A percentile compares a stretch with the other conserved stretches of the same genome.
Evolutionary conservation across 92 coral and sea anemone genomes (phyloP).

Genomic region (Parazoanthus atlanticus): DNA sequence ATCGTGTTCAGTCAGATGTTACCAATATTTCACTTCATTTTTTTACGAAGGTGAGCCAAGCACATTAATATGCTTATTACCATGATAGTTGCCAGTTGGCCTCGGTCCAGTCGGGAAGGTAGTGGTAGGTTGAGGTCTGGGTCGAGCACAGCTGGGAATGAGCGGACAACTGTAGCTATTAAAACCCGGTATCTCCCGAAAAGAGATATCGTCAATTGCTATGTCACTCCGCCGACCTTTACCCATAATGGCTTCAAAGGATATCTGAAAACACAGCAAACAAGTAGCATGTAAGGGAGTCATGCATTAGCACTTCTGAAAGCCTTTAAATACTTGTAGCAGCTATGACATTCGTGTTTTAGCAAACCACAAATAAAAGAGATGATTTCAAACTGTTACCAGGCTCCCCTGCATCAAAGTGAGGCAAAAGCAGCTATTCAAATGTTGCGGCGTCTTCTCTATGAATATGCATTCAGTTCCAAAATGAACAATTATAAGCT

Average conservation of each 20-base stretch:
- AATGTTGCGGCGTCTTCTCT: no score
- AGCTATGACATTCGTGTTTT: no score
- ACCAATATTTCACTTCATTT: neutral
- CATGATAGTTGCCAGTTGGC: conserved; percentile 29
- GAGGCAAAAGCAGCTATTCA: no score
- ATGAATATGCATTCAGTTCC: no score
- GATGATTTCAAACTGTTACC: no score
- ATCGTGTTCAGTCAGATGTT: neutral
- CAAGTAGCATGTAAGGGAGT: neutral
- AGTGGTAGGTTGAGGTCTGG: neutral
- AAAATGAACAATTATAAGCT: no score
- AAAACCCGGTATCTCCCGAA: neutral
- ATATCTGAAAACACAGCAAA: neutral
- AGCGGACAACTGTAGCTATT: neutral
- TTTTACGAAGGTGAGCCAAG: neutral
- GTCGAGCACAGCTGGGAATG: conserved; percentile 19
- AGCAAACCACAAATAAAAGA: no score
- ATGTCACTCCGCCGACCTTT: conserved; percentile 21
- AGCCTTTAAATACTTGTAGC: no score
- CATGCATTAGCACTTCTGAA: neutral
- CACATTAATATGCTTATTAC: neutral
- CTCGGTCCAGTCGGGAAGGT: neutral
- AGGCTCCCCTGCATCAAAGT: no score
- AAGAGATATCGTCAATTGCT: conserved; percentile 3
- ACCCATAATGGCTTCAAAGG: conserved; percentile 20